Percentiles rank a stretch among this genome's conserved stretches.
Evolutionary conservation across 1,140 invertebrate species (phyloP).

Genomic region (Subanguina moxae): DNA sequence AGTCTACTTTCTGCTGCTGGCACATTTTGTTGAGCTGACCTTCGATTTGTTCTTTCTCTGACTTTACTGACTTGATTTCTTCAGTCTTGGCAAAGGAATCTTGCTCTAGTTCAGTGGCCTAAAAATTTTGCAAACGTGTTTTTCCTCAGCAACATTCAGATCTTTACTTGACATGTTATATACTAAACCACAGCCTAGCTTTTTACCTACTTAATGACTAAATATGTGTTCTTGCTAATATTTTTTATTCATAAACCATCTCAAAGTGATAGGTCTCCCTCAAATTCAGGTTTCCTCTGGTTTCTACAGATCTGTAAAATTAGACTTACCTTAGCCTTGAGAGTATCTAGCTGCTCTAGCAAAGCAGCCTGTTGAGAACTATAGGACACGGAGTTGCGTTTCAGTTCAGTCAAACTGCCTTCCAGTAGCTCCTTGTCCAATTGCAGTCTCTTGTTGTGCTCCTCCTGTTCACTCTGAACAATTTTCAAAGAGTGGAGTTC

Average conservation of each 20-base stretch:
- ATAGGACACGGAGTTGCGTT: slow-evolving; percentile 1
- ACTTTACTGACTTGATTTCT: slow-evolving; percentile 10
- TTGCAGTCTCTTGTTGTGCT: not conserved
- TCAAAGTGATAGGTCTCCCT: not conserved
- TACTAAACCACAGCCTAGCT: too few species aligned
- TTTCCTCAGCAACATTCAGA: too few species aligned
- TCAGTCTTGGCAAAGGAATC: slow-evolving; percentile 13
- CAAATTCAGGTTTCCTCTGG: too few species aligned
- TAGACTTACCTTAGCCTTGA: not conserved
- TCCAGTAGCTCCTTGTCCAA: slow-evolving; percentile 18
- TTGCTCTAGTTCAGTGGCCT: slow-evolving; percentile 24
- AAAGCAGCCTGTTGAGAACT: not conserved
- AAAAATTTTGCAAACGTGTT: too few species aligned
- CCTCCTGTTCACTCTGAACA: not conserved
- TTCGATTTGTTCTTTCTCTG: slow-evolving; percentile 26
- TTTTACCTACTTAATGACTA: slow-evolving; percentile 6
- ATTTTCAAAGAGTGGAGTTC: slow-evolving; percentile 10
- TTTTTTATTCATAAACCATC: not conserved
- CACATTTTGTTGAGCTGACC: slow-evolving; percentile 5
- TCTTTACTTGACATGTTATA: too few species aligned
- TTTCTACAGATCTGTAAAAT: not conserved
- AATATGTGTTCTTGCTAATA: not conserved
- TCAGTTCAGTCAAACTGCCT: slow-evolving; percentile 18
- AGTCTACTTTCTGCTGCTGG: slow-evolving; percentile 5
- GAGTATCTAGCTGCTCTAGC: not conserved